Base-by-base conservation (phyloP, 2,113 vertebrate genomes). In the Ammospiza caudacuta region DNA sequence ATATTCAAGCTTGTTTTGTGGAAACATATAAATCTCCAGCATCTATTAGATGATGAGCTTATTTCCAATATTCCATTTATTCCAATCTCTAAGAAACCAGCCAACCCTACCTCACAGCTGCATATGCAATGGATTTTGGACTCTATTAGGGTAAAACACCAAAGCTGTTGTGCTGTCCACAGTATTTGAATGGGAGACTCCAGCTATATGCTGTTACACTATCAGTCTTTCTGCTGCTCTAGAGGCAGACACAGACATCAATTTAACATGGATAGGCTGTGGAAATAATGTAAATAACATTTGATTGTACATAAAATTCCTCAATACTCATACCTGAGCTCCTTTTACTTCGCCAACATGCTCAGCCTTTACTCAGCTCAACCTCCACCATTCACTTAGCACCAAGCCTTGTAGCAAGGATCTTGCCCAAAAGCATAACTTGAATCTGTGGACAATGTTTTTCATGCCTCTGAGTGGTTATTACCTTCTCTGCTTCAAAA, bases 101-200 rank as follows among this genome's bases (percentile, higher is more conserved):
- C 1, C 69, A 85, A 75, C 23, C 7, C 35, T 20, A 4, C 25
- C 24, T 62, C n/a, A 47, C 31, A 83, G 19, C 14, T 62, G 37
- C 37, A 73, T 29, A 54, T 49, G 27, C 28, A 86, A 44, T 35
- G 29, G 44, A 47, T 43, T 92, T 90, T 51, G 24, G 47, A 27
- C 18, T 72, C 29, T 43, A 0, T 35, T 5, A 14, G 9, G 9
- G 2, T 43, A 21, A 39, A 55, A 67, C 59, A 21, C 3, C 10
- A 31, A 83, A 82, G 47, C 22, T 58, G 24, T 25, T 22, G 9
- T 41, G 16, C 12, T 73, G 39, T 24, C 33, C 37, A 8, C 8
- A n/a, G 3, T 15, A 47, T 52, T 33, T 15, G 43, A 75, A 41
- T 27, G 39, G 52, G 37, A 46, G 9, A 9, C 31, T 67, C 39